These are phyloP conservation scores for Tenthredo distinguenda DNA, from an alignment of 2,888 invertebrate genomes.

Conservation along the genomic window DNA sequence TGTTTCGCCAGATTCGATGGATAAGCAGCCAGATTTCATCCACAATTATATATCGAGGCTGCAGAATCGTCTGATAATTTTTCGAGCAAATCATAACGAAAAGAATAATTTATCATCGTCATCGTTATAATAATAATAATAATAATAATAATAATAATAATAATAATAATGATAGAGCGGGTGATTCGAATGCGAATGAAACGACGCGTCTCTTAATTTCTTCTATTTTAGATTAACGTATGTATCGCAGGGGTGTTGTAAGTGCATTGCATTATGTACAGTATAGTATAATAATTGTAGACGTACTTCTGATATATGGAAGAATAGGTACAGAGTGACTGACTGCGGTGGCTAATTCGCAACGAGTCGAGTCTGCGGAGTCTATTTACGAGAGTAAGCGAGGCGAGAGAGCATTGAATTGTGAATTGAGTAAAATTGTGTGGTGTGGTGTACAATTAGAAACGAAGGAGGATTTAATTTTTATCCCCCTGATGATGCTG, in stretches of 20 bases:
- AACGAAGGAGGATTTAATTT: background rate
- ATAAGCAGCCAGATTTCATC: too few species aligned
- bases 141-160: too few species aligned
- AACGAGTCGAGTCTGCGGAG: background rate
- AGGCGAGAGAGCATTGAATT: conserved; percentile 73
- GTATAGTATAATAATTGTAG: background rate
- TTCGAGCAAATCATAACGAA: too few species aligned
- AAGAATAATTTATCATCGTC: too few species aligned
- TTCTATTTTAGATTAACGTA: background rate
- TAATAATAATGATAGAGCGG: background rate
- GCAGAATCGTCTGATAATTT: too few species aligned
- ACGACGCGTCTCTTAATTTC: background rate
- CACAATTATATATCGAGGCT: too few species aligned
- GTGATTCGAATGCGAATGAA: background rate
- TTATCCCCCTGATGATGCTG: background rate
- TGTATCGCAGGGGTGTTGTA: background rate
- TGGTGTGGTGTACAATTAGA: background rate
- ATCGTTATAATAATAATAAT: too few species aligned
- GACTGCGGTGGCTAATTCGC: conserved; percentile 22
- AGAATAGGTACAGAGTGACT: background rate
- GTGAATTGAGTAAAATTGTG: conserved; percentile 57
- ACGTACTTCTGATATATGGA: background rate
- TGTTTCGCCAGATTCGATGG: too few species aligned
- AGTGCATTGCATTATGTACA: background rate
- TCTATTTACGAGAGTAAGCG: conserved; percentile 73